phyloP scores from a whole-genome alignment of 2,797 vertebrate species.

The Sebastes hubbsi region DNA sequence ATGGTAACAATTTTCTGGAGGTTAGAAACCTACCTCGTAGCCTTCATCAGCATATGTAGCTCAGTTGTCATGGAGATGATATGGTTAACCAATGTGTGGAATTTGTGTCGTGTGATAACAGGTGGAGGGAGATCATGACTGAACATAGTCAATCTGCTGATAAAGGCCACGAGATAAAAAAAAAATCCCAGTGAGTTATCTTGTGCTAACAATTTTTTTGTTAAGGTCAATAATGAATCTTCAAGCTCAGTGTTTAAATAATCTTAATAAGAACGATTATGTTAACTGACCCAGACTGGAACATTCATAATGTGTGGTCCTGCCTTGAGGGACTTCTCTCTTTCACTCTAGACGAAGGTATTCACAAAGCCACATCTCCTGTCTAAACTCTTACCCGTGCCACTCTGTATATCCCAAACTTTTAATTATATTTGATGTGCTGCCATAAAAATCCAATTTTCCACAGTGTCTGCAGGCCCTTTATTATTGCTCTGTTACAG shows the following conservation, averaged over 20 bases:
- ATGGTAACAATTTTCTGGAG: background rate
- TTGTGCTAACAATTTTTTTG: background rate
- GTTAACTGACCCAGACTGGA: background rate
- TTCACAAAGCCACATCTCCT: slow-evolving; percentile 32
- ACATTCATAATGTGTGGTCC: background rate
- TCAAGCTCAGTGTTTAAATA: background rate
- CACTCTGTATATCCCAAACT: slow-evolving; percentile 48
- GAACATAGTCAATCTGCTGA: background rate
- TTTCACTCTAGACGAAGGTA: slow-evolving; percentile 2
- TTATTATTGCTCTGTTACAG: slow-evolving; percentile 55
- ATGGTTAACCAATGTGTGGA: background rate
- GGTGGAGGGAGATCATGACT: background rate
- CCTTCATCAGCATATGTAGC: background rate
- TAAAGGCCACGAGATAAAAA: background rate
- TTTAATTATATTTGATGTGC: slow-evolving; percentile 78
- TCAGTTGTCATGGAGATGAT: background rate
- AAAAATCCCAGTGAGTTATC: background rate
- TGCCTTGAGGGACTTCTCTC: background rate
- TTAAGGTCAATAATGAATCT: background rate
- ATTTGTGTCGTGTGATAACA: background rate
- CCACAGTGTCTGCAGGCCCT: slow-evolving; percentile 50
- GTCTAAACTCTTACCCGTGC: slow-evolving; percentile 38
- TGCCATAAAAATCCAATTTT: slow-evolving; percentile 74
- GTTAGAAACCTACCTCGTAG: background rate
- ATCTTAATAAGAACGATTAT: background rate